Conservation (phyloP, 2,113 vertebrate genomes). For the Corythaeola cristata region DNA sequence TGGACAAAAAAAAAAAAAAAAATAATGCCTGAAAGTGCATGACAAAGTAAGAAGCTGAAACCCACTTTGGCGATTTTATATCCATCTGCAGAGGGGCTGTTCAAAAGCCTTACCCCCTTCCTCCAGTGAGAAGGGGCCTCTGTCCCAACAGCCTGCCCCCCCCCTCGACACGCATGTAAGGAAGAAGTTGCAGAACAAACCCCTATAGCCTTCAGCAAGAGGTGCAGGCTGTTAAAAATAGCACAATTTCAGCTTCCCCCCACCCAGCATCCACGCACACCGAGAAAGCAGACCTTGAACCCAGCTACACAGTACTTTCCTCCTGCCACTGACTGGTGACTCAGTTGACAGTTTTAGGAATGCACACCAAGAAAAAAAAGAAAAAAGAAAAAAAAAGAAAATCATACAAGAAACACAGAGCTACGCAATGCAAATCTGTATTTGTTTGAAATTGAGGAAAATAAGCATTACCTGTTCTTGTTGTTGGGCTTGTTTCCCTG, state of each 20-base stretch:
- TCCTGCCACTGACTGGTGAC: conserved; percentile 2
- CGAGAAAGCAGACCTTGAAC: conserved; percentile 28
- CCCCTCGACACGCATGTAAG: neutral
- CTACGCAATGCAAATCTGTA: neutral
- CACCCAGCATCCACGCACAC: neutral
- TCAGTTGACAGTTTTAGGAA: conserved; percentile 41
- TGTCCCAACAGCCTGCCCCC: neutral
- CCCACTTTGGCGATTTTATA: neutral
- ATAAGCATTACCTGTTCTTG: conserved; percentile 89
- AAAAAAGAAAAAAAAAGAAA: neutral
- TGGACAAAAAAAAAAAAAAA: neutral
- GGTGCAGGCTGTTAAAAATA: conserved; percentile 38
- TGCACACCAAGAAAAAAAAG: neutral
- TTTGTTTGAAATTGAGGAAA: conserved; percentile 52
- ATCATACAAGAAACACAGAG: conserved; percentile 2
- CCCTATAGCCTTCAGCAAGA: neutral
- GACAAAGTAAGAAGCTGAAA: neutral
- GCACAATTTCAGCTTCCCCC: neutral
- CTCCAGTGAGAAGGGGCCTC: neutral
- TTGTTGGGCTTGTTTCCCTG: conserved; percentile 86
- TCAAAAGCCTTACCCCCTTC: neutral
- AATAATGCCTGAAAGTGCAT: neutral
- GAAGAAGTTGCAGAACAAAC: conserved; percentile 21
- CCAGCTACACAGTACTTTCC: neutral
- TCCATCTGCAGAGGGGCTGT: neutral